Evolutionary conservation across 2,888 invertebrate species (phyloP).

Genomic region (Dichetophora obliterata): DNA sequence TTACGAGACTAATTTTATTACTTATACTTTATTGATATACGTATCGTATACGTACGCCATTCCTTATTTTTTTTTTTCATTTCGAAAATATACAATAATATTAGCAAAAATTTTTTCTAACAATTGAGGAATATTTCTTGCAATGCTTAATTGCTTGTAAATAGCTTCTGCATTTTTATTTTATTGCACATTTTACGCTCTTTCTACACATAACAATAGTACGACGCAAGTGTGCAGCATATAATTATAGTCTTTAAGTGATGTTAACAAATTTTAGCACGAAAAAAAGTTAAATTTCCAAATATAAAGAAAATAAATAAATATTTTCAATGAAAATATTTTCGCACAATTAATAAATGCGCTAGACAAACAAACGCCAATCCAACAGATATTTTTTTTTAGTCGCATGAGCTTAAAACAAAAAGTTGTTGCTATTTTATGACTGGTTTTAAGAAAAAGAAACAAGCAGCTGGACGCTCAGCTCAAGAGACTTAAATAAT

Average conservation of each 20-base stretch:
- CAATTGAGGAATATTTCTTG: no score
- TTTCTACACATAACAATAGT: slow-evolving; percentile 4
- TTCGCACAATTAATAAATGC: slow-evolving; percentile 3
- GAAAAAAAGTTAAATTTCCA: background rate
- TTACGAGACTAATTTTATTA: no score
- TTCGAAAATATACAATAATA: background rate
- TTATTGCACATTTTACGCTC: no score
- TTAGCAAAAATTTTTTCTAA: background rate
- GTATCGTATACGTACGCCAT: no score
- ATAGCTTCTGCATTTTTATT: no score
- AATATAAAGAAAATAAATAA: background rate
- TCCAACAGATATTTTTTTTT: background rate
- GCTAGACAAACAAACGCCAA: background rate
- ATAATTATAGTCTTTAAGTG: background rate
- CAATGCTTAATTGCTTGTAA: no score
- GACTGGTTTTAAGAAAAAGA: background rate
- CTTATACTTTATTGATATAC: background rate
- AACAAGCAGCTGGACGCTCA: background rate
- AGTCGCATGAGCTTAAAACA: no score
- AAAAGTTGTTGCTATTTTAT: background rate
- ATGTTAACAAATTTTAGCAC: background rate
- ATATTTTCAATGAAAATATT: slow-evolving; percentile 6
- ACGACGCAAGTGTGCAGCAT: no score
- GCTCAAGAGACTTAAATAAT: background rate
- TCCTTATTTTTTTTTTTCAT: background rate